These are phyloP conservation scores for Pseudomugil tenellus DNA, from an alignment of 2,797 vertebrate species.

Conservation along the genomic window DNA sequence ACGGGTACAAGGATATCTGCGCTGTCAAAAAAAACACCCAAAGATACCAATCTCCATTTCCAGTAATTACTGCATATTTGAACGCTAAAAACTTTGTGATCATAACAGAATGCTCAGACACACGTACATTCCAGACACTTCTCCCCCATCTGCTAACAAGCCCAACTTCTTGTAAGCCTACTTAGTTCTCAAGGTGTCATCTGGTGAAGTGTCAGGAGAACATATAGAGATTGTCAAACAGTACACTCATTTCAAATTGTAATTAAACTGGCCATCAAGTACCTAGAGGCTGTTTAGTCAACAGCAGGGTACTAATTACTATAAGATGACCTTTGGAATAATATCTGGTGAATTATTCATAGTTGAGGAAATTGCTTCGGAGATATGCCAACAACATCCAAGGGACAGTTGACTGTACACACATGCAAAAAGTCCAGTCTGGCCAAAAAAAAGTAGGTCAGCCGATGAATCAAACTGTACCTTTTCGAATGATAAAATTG, in stretches of 20 bases:
- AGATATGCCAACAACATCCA: slow-evolving; percentile 79
- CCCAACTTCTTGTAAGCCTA: slow-evolving; percentile 78
- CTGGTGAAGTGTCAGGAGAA: slow-evolving; percentile 79
- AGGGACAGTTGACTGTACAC: slow-evolving; percentile 66
- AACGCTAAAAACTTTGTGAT: slow-evolving; percentile 63
- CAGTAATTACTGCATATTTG: slow-evolving; percentile 75
- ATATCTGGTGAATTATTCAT: slow-evolving; percentile 90
- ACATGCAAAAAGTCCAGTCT: slow-evolving; percentile 58
- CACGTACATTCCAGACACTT: slow-evolving; percentile 30
- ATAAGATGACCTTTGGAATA: slow-evolving; percentile 90
- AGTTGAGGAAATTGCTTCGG: slow-evolving; percentile 83
- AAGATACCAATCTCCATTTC: slow-evolving; percentile 63
- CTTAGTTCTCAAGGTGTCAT: slow-evolving; percentile 83
- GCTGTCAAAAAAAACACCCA: slow-evolving; percentile 72
- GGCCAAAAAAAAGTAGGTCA: slow-evolving; percentile 65
- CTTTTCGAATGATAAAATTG: slow-evolving; percentile 29
- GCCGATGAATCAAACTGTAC: slow-evolving; percentile 44
- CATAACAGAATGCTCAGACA: slow-evolving; percentile 28
- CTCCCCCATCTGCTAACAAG: slow-evolving; percentile 76
- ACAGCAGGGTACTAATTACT: slow-evolving; percentile 90
- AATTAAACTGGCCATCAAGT: slow-evolving; percentile 89
- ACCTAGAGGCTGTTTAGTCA: slow-evolving; percentile 89
- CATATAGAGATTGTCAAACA: slow-evolving; percentile 87
- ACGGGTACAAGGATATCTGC: slow-evolving; percentile 57
- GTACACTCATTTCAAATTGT: slow-evolving; percentile 88